Percentiles rank a stretch among this genome's conserved stretches.
These are phyloP conservation scores for Nasonia longicornis DNA, from an alignment of 1,140 invertebrate species.

Conservation along the genomic window DNA sequence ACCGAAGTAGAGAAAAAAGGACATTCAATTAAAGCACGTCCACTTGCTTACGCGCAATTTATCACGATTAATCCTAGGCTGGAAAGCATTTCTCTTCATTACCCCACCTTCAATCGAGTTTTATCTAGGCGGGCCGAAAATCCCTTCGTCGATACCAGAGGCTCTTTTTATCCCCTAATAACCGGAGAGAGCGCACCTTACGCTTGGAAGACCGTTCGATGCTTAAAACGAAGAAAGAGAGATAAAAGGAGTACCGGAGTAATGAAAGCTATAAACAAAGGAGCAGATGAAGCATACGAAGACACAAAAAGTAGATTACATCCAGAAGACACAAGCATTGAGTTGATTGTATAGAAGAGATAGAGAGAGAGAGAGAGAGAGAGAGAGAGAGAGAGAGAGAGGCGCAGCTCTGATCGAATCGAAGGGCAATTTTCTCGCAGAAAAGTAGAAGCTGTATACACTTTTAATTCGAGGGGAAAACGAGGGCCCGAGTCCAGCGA, in stretches of 20 bases:
- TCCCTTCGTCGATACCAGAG: not conserved
- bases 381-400: too few species aligned
- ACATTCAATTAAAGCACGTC: not conserved
- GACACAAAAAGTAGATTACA: too few species aligned
- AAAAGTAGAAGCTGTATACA: not conserved
- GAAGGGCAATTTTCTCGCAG: not conserved
- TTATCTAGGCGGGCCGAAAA: conserved; percentile 21
- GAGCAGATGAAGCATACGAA: not conserved
- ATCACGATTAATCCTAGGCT: not conserved
- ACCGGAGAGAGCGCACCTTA: not conserved
- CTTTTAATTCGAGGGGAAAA: not conserved
- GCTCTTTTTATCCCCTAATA: not conserved
- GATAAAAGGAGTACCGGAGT: too few species aligned
- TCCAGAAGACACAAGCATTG: too few species aligned
- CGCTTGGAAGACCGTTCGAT: not conserved
- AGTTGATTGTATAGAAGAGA: too few species aligned
- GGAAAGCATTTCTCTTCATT: conserved; percentile 24
- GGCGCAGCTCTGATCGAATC: not conserved
- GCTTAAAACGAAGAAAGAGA: not conserved
- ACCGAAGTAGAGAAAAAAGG: not conserved
- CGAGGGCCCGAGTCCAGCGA: too few species aligned
- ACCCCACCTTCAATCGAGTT: conserved; percentile 4
- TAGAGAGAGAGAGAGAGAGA: too few species aligned
- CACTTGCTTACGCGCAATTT: not conserved
- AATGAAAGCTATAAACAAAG: too few species aligned